Conservation (phyloP, 2,113 vertebrate species). For the Trichomycterus rosablanca region DNA sequence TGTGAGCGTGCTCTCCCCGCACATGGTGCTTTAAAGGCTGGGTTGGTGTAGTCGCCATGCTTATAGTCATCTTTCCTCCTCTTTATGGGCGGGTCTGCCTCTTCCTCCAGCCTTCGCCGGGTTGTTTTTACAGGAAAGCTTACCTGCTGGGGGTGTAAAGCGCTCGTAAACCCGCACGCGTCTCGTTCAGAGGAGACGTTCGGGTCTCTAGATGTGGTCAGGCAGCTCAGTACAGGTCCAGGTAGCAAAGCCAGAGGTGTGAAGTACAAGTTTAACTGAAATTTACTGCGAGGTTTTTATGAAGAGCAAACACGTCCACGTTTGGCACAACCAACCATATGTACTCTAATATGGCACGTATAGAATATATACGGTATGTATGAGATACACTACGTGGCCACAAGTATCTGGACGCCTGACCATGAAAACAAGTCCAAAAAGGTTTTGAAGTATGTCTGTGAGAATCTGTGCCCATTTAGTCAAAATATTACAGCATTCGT, state of each 20-base stretch:
- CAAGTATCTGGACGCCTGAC: no score
- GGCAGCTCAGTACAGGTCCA: neutral
- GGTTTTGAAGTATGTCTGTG: no score
- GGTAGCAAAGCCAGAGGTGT: neutral
- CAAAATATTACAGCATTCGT: no score
- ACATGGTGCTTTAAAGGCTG: slow-evolving; percentile 21
- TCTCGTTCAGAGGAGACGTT: slow-evolving; percentile 12
- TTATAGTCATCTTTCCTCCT: slow-evolving; percentile 29
- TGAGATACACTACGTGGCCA: no score
- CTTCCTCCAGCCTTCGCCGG: slow-evolving; percentile 23
- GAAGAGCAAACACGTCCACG: no score
- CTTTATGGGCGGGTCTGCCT: slow-evolving; percentile 21
- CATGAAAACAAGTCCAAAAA: no score
- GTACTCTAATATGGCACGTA: no score
- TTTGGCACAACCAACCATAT: no score
- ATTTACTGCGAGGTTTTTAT: no score
- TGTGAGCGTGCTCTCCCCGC: slow-evolving; percentile 37
- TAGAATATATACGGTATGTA: no score
- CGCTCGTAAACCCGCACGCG: slow-evolving; percentile 19
- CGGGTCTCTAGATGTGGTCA: slow-evolving; percentile 1
- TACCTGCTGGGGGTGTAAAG: slow-evolving; percentile 9
- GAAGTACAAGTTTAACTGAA: neutral
- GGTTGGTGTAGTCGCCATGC: slow-evolving; percentile 21
- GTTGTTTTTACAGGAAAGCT: slow-evolving; percentile 37
- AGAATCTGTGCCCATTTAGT: no score